Evolutionary conservation across 2,797 vertebrate genomes (phyloP).

Genomic region (Aselliscus stoliczkanus): DNA sequence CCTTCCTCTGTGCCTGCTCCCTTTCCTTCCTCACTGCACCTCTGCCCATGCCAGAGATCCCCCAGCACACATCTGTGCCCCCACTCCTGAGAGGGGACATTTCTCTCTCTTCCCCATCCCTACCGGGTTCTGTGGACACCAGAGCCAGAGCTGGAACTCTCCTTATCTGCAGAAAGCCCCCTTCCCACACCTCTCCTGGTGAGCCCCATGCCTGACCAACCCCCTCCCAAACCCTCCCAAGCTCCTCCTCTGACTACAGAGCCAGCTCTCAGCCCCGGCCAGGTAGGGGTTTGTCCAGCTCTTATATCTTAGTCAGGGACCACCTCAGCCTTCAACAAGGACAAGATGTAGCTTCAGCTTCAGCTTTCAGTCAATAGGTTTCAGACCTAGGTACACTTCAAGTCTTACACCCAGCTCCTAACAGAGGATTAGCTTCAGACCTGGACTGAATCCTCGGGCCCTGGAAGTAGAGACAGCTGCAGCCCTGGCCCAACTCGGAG

Average conservation of each 20-base stretch:
- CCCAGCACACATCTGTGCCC: not conserved
- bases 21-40: not conserved
- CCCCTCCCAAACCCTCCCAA: not conserved
- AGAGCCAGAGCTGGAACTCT: not conserved
- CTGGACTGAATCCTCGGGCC: not conserved
- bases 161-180: accelerated
- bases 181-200: accelerated
- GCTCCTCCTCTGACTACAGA: not conserved
- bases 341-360: not conserved
- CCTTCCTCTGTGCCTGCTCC: not conserved
- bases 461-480: not conserved
- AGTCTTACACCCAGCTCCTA: not conserved
- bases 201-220: not conserved
- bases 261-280: not conserved
- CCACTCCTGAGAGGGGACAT: accelerated
- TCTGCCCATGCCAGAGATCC: not conserved
- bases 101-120: not conserved
- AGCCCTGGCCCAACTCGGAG: not conserved
- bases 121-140: accelerated
- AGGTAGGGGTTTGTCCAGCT: not conserved
- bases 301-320: not conserved
- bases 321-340: not conserved
- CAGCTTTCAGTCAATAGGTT: not conserved
- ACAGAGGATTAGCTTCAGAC: not conserved
- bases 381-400: not conserved